Evolutionary conservation across 2,113 vertebrate species (phyloP), one percentile per base, ranked within the genome.

Genomic region (Amia ocellicauda): DNA sequence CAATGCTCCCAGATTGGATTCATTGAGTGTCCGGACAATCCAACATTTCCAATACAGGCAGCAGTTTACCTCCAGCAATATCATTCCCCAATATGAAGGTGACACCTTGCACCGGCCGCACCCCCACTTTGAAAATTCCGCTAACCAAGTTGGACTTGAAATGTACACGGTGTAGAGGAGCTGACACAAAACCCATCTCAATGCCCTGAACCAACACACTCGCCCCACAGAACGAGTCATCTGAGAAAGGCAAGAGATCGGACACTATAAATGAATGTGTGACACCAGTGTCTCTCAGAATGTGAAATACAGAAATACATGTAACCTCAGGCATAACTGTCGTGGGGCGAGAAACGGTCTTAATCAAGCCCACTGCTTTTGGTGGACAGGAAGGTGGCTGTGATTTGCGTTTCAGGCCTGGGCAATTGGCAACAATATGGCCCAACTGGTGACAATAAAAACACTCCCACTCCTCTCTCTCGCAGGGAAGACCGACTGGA

Each of bases 61-160:
- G 36, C 16, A 31, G 13, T 19, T 36, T 2, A 31, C 31, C 56
- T n/a, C 56, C 56, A 58, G 31, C 14, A 7, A 67, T 29, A 23
- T 67, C 50, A 60, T 67, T 70, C 4, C 69, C 58, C n/a, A 70
- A 9, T 7, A 70, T 62, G 16, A 70, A 2, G 50, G 65, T 45
- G 2, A 71, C 9, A 29, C 60, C 54, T n/a, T 23, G 16, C 1
- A 60, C 49, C 13, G 60, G 56, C 1, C 36, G 58, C 3, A 72
- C 57, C 29, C 42, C 66, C 2, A 57, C 57, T 16, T 29, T 57
- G 17, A 64, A 41, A 0, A 22, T 11, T 1, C 66, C 43, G 22
- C 9, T 17, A 1, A 67, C 43, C 11, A 62, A 19, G 22, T 58
- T 57, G 28, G 27, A 58, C 0, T 7, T 41, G 2, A 70, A 7